Evolutionary conservation across 2,888 invertebrate species (phyloP), one percentile per base, ranked within the genome.

Genomic region (Lasioglossum marginatum): DNA sequence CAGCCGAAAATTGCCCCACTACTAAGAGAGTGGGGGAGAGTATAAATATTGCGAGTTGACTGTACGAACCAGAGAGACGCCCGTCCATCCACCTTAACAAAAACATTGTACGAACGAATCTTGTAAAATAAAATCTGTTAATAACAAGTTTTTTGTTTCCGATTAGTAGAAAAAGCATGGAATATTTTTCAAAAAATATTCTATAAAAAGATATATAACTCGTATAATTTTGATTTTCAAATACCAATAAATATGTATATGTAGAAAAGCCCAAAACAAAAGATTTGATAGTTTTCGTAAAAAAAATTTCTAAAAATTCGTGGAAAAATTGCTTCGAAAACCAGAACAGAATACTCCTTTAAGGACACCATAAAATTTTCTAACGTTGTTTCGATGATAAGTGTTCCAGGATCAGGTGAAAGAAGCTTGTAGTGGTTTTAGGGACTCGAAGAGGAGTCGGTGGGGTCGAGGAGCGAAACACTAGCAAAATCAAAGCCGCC

Each of bases 401-500:
- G 23, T 23, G 23, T 31, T 45, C n/a, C 31, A 19, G 23, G 12
- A 37, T 23, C 43, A 23, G 12, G 14, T 40, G 40, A 12, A 75
- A 52, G 4, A 34, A 70, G 71, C 60, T 71, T 19, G 16, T 19
- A n/a, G 37, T 73, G 27, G 52, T 34, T 43, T 14, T 27, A 23
- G 63, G 34, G 6, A 52, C n/a, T 40, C 19, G 12, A 16, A n/a
- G n/a, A 4, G 57, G 14, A 23, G 70, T 19, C 14, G 45, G 40
- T 16, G 48, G 74, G 73, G 74, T 43, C 60, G 77, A 70, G 45
- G 52, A 27, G 63, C 34, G 40, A 83, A 81, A 78, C 34, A 77
- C 77, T 14, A 78, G 79, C 70, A 75, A 45, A 76, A 80, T 48
- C 71, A 82, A 79, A 88, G 77, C 43, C 66, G 77, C 66, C 79